Base-by-base conservation (phyloP, 2,797 vertebrate species). In the Chelon auratus region DNA sequence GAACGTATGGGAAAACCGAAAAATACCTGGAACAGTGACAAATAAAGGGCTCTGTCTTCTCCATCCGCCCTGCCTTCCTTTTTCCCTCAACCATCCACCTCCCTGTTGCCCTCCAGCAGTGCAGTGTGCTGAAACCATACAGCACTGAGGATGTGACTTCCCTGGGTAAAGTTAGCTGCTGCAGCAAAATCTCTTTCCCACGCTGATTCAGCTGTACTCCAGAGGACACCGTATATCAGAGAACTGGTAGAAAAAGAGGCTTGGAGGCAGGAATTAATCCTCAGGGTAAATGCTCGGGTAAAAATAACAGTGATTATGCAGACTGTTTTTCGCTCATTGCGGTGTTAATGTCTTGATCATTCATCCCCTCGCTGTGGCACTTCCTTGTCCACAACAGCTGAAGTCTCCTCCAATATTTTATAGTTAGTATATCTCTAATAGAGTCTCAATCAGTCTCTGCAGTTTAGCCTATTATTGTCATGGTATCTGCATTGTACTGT, bases 201-300 rank as follows among this genome's bases (percentile, higher is more conserved):
- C 83, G 87, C 92, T 90, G 89, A 92, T 85, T 91, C 90, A 92
- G 90, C 90, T 64, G 55, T 33, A 79, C 86, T 84, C 83, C 22
- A 81, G 84, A 90, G 87, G 84, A 91, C 87, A 70, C 50, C 17
- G 53, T 63, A 80, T 78, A 81, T 87, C 74, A 89, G 78, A 85
- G 62, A 64, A 53, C 50, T 51, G n/a, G 53, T 50, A 24, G 26
- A 72, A 72, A 75, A 66, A 60, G 10, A 43, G 43, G 30, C 15
- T 14, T 15, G 42, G 42, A 43, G 42, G 42, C 22, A 58, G 36
- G 42, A 82, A 72, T 62, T 37, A 51, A 74, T 65, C 76, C 64
- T 76, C 64, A 75, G 61, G 68, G 67, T 72, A 76, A 68, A 62
- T 13, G 54, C 75, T 30, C 33, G 47, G 75, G 56, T 58, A 65